These are phyloP conservation scores for Trichacis sp. DNA, from an alignment of 2,888 invertebrate genomes.

Conservation along the genomic window DNA sequence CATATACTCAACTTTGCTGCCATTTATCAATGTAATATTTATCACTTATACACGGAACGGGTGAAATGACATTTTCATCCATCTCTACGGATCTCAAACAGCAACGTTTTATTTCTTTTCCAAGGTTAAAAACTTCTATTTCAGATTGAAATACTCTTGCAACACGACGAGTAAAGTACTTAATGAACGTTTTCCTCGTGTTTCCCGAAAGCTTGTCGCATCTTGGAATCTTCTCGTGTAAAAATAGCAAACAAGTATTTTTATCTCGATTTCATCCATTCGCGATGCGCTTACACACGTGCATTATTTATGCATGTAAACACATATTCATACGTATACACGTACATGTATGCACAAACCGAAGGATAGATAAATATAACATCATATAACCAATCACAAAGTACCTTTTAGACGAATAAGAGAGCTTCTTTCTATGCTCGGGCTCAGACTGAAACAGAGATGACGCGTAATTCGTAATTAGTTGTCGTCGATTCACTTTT, in stretches of 20 bases:
- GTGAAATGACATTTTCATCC: too few relatives aligned
- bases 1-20: too few relatives aligned
- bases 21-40: not conserved
- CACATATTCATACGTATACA: slow-evolving; percentile 46
- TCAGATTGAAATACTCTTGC: not conserved
- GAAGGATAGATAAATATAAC: slow-evolving; percentile 57
- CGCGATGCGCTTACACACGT: slow-evolving; percentile 45
- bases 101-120: not conserved
- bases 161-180: not conserved
- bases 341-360: slow-evolving; percentile 47
- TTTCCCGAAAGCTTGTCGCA: not conserved
- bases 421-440: slow-evolving; percentile 68
- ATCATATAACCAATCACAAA: slow-evolving; percentile 68
- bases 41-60: not conserved
- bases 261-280: slow-evolving; percentile 43
- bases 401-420: slow-evolving; percentile 69
- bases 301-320: slow-evolving; percentile 45
- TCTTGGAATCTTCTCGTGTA: not conserved
- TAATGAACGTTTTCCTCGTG: not conserved
- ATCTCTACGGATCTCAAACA: too few relatives aligned
- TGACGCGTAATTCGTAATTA: slow-evolving; percentile 66
- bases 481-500: slow-evolving; percentile 35
- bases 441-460: slow-evolving; percentile 70
- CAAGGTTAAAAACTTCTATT: not conserved
- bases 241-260: slow-evolving; percentile 6